A percentile compares a stretch with the other conserved stretches of the same genome.
phyloP scores from a whole-genome alignment of 1,140 invertebrate species.

The Drosophila ogumai region DNA sequence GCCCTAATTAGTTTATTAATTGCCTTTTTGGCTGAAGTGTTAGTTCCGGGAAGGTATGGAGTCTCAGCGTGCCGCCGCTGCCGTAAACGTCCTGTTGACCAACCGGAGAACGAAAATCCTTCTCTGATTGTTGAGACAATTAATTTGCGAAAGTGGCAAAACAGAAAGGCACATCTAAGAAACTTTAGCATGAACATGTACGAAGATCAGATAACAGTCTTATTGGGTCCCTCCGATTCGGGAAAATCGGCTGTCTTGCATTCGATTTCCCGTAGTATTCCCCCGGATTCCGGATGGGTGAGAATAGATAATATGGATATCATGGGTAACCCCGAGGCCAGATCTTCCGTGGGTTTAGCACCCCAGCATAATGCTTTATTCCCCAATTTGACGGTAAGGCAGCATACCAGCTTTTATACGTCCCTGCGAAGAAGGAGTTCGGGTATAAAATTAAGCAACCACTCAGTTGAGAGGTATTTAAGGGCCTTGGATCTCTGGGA shows the following conservation, averaged over 20 bases:
- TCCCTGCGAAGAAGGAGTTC: neutral
- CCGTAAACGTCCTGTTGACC: no score
- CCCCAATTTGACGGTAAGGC: slow-evolving; percentile 1
- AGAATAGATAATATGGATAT: slow-evolving; percentile 17
- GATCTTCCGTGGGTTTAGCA: slow-evolving; percentile 1
- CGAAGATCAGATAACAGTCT: slow-evolving; percentile 26
- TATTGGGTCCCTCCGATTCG: slow-evolving; percentile 22
- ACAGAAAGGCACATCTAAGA: neutral
- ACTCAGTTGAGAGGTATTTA: slow-evolving; percentile 5
- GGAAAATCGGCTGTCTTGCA: slow-evolving; percentile 13
- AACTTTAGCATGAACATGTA: slow-evolving; percentile 39
- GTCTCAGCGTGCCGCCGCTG: neutral
- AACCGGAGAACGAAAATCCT: neutral
- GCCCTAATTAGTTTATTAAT: neutral
- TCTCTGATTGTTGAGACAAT: slow-evolving; percentile 4
- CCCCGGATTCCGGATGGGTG: neutral
- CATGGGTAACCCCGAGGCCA: neutral
- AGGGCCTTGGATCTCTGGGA: slow-evolving; percentile 10
- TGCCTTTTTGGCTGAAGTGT: neutral
- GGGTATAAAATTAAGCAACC: neutral
- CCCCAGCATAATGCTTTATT: slow-evolving; percentile 28
- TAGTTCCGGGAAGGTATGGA: slow-evolving; percentile 27
- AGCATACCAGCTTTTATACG: slow-evolving; percentile 14
- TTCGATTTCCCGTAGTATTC: slow-evolving; percentile 17
- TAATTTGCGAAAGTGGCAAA: neutral